These are phyloP conservation scores for Eolophus roseicapilla DNA, from an alignment of 2,113 vertebrate species.

Conservation along the genomic window DNA sequence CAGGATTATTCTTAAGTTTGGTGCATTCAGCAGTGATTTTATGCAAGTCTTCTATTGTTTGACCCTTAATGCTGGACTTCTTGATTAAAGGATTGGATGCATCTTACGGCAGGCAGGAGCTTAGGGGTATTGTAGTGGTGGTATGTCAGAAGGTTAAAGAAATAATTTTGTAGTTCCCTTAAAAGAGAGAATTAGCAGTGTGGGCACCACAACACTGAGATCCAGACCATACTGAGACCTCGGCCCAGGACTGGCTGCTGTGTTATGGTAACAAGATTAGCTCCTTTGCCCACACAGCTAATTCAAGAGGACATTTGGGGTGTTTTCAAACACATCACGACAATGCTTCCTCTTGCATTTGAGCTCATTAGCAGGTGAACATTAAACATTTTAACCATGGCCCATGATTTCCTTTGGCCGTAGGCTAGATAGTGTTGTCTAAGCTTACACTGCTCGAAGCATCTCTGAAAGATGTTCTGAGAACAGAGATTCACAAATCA, in stretches of 20 bases:
- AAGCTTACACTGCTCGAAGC: neutral
- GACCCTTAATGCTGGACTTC: neutral
- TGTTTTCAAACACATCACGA: neutral
- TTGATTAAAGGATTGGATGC: neutral
- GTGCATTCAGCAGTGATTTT: neutral
- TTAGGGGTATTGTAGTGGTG: neutral
- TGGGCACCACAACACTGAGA: neutral
- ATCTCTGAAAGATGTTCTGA: neutral
- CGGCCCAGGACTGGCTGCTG: neutral
- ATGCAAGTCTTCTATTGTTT: neutral
- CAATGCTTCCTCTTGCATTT: neutral
- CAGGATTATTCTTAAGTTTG: neutral
- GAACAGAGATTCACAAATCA: neutral
- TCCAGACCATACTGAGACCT: neutral
- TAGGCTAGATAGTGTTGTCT: neutral
- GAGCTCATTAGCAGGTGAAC: neutral
- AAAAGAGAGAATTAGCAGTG: neutral
- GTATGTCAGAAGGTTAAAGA: neutral
- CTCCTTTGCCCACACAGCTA: neutral
- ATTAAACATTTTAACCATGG: fast-evolving
- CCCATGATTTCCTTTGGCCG: neutral
- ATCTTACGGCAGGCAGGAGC: fast-evolving
- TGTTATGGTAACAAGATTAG: neutral
- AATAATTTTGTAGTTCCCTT: neutral
- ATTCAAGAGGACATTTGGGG: neutral